Evolutionary conservation across 2,797 vertebrate species (phyloP).

Genomic region (Moxostoma hubbsi): DNA sequence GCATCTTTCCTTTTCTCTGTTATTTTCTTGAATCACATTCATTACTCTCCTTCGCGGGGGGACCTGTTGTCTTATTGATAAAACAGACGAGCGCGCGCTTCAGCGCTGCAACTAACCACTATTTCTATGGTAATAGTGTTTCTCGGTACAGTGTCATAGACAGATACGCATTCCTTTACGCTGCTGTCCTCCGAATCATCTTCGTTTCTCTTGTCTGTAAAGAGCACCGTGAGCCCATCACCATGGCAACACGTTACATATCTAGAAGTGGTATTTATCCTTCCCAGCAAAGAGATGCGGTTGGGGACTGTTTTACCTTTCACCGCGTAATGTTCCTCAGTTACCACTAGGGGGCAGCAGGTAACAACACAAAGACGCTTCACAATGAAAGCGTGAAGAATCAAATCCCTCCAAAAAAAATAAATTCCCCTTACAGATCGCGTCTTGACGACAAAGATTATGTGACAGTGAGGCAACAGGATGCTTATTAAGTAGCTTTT

Average conservation of each 20-base stretch:
- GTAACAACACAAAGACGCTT: conserved; percentile 52
- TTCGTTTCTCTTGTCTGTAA: conserved; percentile 69
- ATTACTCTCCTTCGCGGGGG: not conserved
- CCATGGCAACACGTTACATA: conserved; percentile 84
- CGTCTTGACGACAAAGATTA: conserved; percentile 17
- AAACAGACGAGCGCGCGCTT: conserved; percentile 9
- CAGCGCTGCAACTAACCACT: not conserved
- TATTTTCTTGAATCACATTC: not conserved
- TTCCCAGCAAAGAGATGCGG: conserved; percentile 62
- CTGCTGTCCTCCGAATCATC: conserved; percentile 64
- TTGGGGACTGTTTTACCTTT: conserved; percentile 17
- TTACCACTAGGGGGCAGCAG: conserved; percentile 70
- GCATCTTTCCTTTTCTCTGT: not conserved
- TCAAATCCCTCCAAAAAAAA: not conserved
- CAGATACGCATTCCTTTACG: conserved; percentile 14
- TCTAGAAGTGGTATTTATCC: conserved; percentile 78
- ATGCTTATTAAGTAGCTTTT: not conserved
- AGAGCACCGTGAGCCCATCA: conserved; percentile 70
- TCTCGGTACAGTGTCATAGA: not conserved
- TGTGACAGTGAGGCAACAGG: conserved; percentile 25
- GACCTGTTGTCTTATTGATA: conserved; percentile 40
- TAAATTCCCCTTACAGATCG: conserved; percentile 14
- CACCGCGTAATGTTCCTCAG: not conserved
- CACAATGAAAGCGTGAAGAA: conserved; percentile 32
- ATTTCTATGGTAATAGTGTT: conserved; percentile 28